Evolutionary conservation across 1,140 invertebrate genomes (phyloP), one percentile per base, ranked within the genome.

Genomic region (Euura saliciscinereae): DNA sequence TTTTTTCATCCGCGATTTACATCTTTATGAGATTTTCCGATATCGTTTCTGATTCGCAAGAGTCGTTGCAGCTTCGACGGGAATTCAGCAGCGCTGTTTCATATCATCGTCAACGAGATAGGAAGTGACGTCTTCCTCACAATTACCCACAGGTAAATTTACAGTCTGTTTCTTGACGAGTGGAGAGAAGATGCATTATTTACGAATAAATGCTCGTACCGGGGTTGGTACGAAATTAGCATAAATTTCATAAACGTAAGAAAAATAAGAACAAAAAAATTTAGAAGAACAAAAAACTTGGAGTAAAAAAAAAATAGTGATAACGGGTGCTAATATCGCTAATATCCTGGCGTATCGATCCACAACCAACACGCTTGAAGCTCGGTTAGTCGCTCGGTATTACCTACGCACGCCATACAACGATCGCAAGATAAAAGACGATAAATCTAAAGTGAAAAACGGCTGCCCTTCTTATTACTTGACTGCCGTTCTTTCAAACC

Each of bases 201-300:
- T 28, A 28, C 28, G 28, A 28, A 28, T 28, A 28, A 28, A 28
- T 1, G 28, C 28, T 0, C 28, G 28, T 28, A 28, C 28, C 28
- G 28, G 28, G 28, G 28, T 28, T 59, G 51, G 51, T 59, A 3
- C 8, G 51, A n/a, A 59, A 59, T 59, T 59, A 59, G 10, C 51
- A 59, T 59, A 59, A 59, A 59, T 59, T 59, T 59, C 51, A 59
- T 59, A 59, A 59, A 59, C 51, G 8, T n/a, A 43, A 71, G 45
- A 43, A 13, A 44, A 51, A 69, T 45, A 69, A 69, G 43, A 69
- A 45, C 45, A 66, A 28, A 67, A 68, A n/a, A 43, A 59, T 11
- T 1, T 42, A 45, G n/a, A 8, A 2, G 13, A 13, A 66, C 6
- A 4, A 44, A 66, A n/a, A 71, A 65, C 10, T 13, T 43, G 28